These are phyloP conservation scores for Neomonachus schauinslandi DNA, from an alignment of 2,113 vertebrate species.

Conservation along the genomic window DNA sequence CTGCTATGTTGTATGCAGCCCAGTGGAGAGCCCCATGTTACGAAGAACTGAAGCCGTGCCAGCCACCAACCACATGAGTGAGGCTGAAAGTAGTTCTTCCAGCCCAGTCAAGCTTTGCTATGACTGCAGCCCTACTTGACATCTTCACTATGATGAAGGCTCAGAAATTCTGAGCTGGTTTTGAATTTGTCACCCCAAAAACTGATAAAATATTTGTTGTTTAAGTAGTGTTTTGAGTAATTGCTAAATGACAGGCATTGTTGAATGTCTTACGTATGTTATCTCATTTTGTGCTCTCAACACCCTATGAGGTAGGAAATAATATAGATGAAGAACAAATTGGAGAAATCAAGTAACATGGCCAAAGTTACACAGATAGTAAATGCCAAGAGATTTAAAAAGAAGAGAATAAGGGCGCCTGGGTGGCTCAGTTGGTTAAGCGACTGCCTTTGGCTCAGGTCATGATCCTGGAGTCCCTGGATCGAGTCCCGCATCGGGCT, in stretches of 20 bases:
- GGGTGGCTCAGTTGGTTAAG: too few species aligned
- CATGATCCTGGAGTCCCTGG: too few species aligned
- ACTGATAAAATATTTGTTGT: background rate
- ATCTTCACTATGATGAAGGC: background rate
- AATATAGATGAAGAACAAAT: slow-evolving; percentile 13
- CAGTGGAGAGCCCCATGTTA: background rate
- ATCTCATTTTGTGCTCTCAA: background rate
- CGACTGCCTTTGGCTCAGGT: too few species aligned
- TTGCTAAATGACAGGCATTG: background rate
- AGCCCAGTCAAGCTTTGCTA: background rate
- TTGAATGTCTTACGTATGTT: background rate
- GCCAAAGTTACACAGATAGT: background rate
- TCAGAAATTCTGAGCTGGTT: background rate
- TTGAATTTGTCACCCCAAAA: background rate
- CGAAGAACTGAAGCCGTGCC: background rate
- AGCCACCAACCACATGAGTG: background rate
- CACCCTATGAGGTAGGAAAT: background rate
- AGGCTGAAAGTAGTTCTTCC: background rate
- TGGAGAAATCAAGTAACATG: background rate
- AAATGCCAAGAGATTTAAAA: slow-evolving; percentile 35
- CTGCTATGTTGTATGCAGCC: background rate
- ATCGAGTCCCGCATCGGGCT: too few species aligned
- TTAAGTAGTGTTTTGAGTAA: slow-evolving; percentile 14
- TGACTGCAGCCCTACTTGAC: background rate
- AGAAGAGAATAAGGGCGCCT: background rate